Percentiles rank a stretch among this genome's conserved stretches.
Evolutionary conservation across 2,113 vertebrate species (phyloP).

Genomic region (Mormyrus iriodes): DNA sequence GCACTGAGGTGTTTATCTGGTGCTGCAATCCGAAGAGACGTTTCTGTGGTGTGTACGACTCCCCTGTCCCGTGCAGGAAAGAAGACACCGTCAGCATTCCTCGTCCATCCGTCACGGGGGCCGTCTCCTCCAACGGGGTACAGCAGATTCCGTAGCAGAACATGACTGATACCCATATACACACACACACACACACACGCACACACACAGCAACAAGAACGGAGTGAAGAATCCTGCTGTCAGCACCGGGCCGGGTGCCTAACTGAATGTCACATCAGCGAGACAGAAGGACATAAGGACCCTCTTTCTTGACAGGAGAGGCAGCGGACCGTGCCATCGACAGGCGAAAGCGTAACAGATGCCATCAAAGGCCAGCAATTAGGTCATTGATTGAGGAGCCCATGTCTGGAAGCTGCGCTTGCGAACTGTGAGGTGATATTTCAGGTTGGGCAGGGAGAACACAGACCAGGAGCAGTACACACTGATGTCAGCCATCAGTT

Average conservation of each 20-base stretch:
- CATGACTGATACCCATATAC: background rate
- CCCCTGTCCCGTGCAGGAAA: background rate
- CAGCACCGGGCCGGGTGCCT: background rate
- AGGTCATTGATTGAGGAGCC: background rate
- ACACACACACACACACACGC: background rate
- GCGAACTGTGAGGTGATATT: background rate
- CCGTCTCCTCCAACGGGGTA: background rate
- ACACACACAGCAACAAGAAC: background rate
- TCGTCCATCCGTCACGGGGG: background rate
- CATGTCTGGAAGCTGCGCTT: background rate
- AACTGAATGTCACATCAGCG: background rate
- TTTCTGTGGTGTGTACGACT: background rate
- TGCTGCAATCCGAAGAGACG: background rate
- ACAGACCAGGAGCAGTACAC: background rate
- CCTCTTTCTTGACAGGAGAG: background rate
- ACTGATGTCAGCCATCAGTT: background rate
- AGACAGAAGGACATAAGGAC: background rate
- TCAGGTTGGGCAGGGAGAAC: background rate
- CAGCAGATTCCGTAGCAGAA: background rate
- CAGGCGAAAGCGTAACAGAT: background rate
- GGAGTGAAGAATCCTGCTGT: background rate
- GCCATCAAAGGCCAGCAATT: background rate
- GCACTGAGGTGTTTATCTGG: background rate
- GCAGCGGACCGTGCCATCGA: background rate
- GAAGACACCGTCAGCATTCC: background rate